These are phyloP conservation scores for Meles meles DNA, from an alignment of 2,113 vertebrate genomes.

Conservation along the genomic window DNA sequence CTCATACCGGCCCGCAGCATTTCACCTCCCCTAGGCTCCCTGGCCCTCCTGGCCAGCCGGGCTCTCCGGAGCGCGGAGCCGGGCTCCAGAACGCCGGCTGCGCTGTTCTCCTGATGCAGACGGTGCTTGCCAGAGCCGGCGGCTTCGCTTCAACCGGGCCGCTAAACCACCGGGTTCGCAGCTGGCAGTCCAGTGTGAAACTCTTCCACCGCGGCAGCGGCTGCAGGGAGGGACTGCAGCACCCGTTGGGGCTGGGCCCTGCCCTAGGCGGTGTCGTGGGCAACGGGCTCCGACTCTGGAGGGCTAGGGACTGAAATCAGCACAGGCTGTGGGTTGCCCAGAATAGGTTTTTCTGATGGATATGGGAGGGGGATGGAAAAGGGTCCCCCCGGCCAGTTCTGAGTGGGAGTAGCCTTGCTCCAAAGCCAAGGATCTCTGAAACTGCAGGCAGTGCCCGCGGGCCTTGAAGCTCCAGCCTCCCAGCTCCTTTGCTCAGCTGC, in stretches of 20 bases:
- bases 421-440: fast-evolving
- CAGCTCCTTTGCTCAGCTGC: fast-evolving
- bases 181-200: neutral
- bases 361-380: neutral
- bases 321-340: neutral
- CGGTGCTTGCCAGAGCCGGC: neutral
- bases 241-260: neutral
- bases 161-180: fast-evolving
- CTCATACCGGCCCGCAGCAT: fast-evolving
- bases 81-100: neutral
- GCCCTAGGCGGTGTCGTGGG: neutral
- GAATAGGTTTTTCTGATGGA: neutral
- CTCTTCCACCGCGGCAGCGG: fast-evolving
- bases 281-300: fast-evolving
- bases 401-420: neutral
- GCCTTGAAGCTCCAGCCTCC: neutral
- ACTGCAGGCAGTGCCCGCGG: fast-evolving
- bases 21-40: neutral
- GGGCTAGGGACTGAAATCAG: neutral
- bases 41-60: neutral
- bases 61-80: neutral
- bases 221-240: neutral
- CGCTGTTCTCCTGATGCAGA: neutral
- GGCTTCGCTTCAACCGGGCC: conserved; percentile 62
- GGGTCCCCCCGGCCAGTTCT: neutral